These are phyloP conservation scores for Chrysochloris asiatica DNA, from an alignment of 2,113 vertebrate genomes.

Conservation along the genomic window DNA sequence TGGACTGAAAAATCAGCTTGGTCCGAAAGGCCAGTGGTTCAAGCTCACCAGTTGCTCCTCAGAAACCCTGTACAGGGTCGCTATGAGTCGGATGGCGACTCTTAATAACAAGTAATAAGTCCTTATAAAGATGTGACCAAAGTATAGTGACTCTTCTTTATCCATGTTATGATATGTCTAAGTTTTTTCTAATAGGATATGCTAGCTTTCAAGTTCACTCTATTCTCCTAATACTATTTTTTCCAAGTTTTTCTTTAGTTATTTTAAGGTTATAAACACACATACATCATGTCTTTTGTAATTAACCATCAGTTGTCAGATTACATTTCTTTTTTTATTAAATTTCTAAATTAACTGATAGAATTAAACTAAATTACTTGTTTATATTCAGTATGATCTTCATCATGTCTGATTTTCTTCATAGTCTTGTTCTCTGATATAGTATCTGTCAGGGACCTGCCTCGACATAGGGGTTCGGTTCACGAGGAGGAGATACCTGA, in stretches of 20 bases:
- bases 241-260: neutral
- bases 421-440: neutral
- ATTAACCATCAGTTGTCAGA: neutral
- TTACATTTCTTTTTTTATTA: neutral
- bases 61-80: too few relatives aligned
- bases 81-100: too few relatives aligned
- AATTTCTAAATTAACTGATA: neutral
- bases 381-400: neutral
- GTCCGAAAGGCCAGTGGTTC: too few relatives aligned
- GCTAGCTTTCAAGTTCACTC: neutral
- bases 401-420: neutral
- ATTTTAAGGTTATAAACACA: neutral
- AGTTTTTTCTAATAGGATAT: neutral
- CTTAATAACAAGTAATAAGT: too few relatives aligned
- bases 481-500: too few relatives aligned
- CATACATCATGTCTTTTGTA: neutral
- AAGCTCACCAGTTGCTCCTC: too few relatives aligned
- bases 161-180: neutral
- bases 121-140: neutral
- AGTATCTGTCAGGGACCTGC: too few relatives aligned
- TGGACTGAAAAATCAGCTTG: too few relatives aligned
- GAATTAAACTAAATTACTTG: neutral
- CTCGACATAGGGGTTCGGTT: too few relatives aligned
- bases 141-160: neutral
- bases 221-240: neutral